Evolutionary conservation across 2,888 invertebrate species (phyloP), one percentile per base, ranked within the genome.

Genomic region (Bhutanitis thaidina): DNA sequence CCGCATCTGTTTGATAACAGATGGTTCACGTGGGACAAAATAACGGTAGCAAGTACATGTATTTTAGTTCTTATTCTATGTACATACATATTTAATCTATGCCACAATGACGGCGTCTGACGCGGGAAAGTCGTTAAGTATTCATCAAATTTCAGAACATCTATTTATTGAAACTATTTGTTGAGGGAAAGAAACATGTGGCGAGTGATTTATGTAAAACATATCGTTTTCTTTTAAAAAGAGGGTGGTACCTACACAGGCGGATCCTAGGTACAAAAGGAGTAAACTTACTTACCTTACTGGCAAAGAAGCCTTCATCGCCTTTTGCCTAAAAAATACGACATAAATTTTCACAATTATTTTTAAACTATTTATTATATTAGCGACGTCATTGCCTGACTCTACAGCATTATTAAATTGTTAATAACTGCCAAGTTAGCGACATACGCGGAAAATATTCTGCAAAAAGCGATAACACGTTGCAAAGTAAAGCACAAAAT

Each of bases 21-120:
- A 55, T 10, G 30, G 5, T 60, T 63, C 65, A 59, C 68, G 58
- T 66, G 68, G 63, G 65, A 65, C 55, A 58, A 1, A 44, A 34
- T 16, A 9, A 3, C 25, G 9, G 29, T 7, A 12, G 20, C 37
- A 29, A 12, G 13, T 35, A 12, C 7, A n/a, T n/a, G n/a, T n/a
- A n/a, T n/a, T n/a, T n/a, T n/a, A n/a, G n/a, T n/a, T n/a, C n/a
- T n/a, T n/a, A n/a, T n/a, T n/a, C n/a, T n/a, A n/a, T n/a, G n/a
- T n/a, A n/a, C n/a, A n/a, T n/a, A n/a, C n/a, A 32, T 30, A 16
- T 10, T 30, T n/a, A 36, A 36, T 36, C 9, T 36, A 12, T 34
- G 34, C n/a, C 12, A 32, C 32, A 34, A 34, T 12, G 1, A 7
- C 12, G 10, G 34, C 34, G 34, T 7, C 9, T 12, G 1, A 34